Conservation (phyloP, 2,113 vertebrate genomes). For the Onychostruthus taczanowskii region DNA sequence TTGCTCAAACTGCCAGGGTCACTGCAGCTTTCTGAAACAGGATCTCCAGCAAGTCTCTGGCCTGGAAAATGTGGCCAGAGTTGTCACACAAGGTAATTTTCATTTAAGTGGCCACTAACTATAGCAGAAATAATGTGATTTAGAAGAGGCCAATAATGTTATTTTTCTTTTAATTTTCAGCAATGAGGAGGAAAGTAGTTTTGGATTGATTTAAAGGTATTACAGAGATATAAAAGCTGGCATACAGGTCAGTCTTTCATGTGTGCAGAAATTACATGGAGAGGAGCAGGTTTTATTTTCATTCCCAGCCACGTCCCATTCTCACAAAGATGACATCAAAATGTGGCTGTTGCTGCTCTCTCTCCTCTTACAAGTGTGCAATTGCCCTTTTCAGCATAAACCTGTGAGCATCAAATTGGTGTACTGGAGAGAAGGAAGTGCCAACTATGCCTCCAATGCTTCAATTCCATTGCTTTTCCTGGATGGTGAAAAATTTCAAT, state of each 20-base stretch:
- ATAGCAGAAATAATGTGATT: background rate
- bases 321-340: background rate
- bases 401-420: background rate
- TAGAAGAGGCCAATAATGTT: background rate
- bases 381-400: background rate
- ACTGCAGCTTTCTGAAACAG: background rate
- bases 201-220: background rate
- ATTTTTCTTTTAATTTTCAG: background rate
- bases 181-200: background rate
- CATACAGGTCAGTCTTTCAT: background rate
- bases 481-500: background rate
- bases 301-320: background rate
- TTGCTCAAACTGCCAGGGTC: background rate
- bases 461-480: background rate
- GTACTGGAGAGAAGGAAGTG: background rate
- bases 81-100: background rate
- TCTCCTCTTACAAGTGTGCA: background rate
- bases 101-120: background rate
- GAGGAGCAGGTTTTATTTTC: background rate
- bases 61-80: background rate
- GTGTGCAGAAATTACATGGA: background rate
- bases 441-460: background rate
- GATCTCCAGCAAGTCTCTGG: background rate
- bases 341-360: background rate
- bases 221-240: background rate